phyloP scores from a whole-genome alignment of 2,113 vertebrate species.

The Lepus americanus region DNA sequence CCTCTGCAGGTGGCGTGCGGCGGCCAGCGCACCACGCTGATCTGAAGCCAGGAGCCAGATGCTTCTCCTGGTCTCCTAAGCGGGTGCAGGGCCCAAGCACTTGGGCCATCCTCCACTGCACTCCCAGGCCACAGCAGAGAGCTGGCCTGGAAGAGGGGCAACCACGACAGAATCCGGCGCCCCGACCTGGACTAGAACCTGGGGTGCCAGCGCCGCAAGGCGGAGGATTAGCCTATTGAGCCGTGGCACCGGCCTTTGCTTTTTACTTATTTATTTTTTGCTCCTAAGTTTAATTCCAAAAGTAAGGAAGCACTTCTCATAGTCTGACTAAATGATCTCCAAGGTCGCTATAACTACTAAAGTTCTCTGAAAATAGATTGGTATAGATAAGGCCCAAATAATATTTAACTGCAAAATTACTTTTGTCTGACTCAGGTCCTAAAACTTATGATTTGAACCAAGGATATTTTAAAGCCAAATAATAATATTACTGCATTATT shows the following conservation, averaged over 20 bases:
- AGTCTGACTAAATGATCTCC: background rate
- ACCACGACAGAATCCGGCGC: too few relatives aligned
- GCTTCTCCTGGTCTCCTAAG: too few relatives aligned
- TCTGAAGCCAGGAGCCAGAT: too few relatives aligned
- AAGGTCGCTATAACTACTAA: background rate
- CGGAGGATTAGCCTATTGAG: too few relatives aligned
- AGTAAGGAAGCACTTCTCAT: background rate
- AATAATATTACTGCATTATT: conserved; percentile 58
- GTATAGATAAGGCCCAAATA: conserved; percentile 2
- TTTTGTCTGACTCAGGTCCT: conserved; percentile 29
- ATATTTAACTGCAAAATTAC: conserved; percentile 62
- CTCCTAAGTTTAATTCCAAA: conserved; percentile 53
- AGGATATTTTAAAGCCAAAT: conserved; percentile 63
- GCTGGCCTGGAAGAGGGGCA: too few relatives aligned
- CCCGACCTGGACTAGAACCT: too few relatives aligned
- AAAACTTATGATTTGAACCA: conserved; percentile 36
- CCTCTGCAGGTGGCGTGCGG: too few relatives aligned
- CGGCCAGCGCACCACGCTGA: too few relatives aligned
- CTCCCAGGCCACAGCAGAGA: too few relatives aligned
- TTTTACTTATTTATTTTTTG: conserved; percentile 51
- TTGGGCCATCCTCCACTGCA: too few relatives aligned
- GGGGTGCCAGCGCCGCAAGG: too few relatives aligned
- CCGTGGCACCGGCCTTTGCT: background rate
- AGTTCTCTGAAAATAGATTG: conserved; percentile 34
- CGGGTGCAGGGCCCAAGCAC: too few relatives aligned